phyloP scores from a whole-genome alignment of 2,888 invertebrate genomes.

The Chrysomela aeneicollis region DNA sequence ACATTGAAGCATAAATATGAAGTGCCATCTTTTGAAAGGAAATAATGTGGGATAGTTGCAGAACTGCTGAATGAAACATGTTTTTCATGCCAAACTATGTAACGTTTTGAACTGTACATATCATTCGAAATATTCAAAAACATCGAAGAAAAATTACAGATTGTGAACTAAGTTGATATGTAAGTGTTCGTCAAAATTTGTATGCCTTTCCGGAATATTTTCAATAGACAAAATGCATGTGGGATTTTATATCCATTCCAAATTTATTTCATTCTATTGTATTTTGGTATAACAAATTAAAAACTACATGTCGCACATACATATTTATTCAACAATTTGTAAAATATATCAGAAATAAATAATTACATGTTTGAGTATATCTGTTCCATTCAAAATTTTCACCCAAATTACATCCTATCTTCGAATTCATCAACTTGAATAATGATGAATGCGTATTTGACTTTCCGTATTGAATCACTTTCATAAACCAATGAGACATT shows the following conservation, averaged over 20 bases:
- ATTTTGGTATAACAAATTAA: slow-evolving; percentile 44
- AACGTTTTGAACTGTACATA: not conserved
- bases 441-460: too few species aligned
- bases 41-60: not conserved
- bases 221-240: not conserved
- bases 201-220: slow-evolving; percentile 8
- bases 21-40: slow-evolving; percentile 17
- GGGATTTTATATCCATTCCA: slow-evolving; percentile 33
- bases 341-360: slow-evolving; percentile 33
- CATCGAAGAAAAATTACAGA: too few species aligned
- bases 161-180: too few species aligned
- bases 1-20: not conserved
- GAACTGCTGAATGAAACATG: not conserved
- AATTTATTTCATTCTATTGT: slow-evolving; percentile 21
- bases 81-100: not conserved
- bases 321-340: slow-evolving; percentile 44
- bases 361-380: slow-evolving; percentile 12
- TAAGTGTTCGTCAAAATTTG: not conserved
- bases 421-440: too few species aligned
- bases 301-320: slow-evolving; percentile 33
- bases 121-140: too few species aligned
- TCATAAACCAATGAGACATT: too few species aligned
- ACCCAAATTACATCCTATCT: too few species aligned
- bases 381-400: not conserved
- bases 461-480: too few species aligned